Conservation (phyloP, 2,113 vertebrate species). For the Periophthalmodon schlosseri region DNA sequence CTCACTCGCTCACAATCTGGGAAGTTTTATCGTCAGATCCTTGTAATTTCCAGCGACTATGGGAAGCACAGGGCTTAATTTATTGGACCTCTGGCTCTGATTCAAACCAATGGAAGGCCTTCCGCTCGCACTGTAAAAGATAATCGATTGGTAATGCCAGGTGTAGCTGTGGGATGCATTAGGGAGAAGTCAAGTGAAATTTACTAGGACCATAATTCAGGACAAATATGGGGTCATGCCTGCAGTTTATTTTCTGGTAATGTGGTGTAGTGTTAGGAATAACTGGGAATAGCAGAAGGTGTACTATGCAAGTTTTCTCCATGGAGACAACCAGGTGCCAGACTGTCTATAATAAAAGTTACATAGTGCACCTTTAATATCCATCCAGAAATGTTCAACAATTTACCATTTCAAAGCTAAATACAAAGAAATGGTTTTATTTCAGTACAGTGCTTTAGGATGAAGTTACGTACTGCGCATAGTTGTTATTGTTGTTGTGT, state of each 20-base stretch:
- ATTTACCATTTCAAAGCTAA: too few species aligned
- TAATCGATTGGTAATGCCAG: conserved; percentile 18
- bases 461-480: too few species aligned
- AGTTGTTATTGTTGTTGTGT: too few species aligned
- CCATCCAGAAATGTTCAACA: too few species aligned
- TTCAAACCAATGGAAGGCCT: conserved; percentile 13
- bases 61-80: conserved; percentile 27
- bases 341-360: too few species aligned
- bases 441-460: too few species aligned
- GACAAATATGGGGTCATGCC: not conserved
- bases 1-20: conserved; percentile 20
- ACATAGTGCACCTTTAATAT: too few species aligned
- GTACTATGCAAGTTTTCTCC: too few species aligned
- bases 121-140: conserved; percentile 21
- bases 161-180: conserved; percentile 22
- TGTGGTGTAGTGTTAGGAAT: not conserved
- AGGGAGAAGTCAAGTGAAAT: conserved; percentile 12
- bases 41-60: conserved; percentile 21
- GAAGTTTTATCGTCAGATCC: conserved; percentile 18
- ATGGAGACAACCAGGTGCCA: too few species aligned
- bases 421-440: too few species aligned
- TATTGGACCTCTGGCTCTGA: conserved; percentile 9
- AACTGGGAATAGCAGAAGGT: too few species aligned
- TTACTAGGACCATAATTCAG: not conserved
- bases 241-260: not conserved